A percentile compares a stretch with the other conserved stretches of the same genome.
Evolutionary conservation across 2,113 vertebrate species (phyloP).

Genomic region (Leptobrachium leishanense): DNA sequence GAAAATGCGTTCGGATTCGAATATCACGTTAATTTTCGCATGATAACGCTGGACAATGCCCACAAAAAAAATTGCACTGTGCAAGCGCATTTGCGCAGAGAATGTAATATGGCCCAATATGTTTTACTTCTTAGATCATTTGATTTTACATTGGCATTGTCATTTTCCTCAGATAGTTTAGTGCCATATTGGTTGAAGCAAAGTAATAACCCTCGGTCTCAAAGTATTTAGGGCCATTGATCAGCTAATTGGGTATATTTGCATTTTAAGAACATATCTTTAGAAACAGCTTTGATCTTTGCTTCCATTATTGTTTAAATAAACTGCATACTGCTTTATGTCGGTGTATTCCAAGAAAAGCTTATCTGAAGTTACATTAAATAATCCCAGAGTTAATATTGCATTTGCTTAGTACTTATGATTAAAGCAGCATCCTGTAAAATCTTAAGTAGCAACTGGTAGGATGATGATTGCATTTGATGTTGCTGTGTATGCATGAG

Average conservation of each 20-base stretch:
- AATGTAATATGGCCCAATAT: too few relatives aligned
- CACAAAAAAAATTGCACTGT: too few relatives aligned
- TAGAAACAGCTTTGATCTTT: not conserved
- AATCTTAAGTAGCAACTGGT: not conserved
- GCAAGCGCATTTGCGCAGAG: too few relatives aligned
- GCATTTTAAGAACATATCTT: not conserved
- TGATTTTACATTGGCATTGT: not conserved
- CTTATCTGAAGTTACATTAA: conserved; percentile 6
- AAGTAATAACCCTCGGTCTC: not conserved
- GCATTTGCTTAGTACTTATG: conserved; percentile 6
- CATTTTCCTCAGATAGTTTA: not conserved
- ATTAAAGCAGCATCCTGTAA: conserved; percentile 16
- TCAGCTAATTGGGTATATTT: not conserved
- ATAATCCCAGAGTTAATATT: conserved; percentile 9
- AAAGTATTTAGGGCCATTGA: not conserved
- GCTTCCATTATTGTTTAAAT: not conserved
- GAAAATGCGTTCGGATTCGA: too few relatives aligned
- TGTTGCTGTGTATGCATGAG: conserved; percentile 11
- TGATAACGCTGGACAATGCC: too few relatives aligned
- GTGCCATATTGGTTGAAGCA: not conserved
- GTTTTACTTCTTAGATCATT: too few relatives aligned
- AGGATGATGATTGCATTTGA: conserved; percentile 16
- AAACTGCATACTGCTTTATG: not conserved
- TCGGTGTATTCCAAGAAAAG: not conserved
- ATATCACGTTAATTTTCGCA: too few relatives aligned